Conservation (phyloP, 1,140 invertebrate species). For the Atta colombica region DNA sequence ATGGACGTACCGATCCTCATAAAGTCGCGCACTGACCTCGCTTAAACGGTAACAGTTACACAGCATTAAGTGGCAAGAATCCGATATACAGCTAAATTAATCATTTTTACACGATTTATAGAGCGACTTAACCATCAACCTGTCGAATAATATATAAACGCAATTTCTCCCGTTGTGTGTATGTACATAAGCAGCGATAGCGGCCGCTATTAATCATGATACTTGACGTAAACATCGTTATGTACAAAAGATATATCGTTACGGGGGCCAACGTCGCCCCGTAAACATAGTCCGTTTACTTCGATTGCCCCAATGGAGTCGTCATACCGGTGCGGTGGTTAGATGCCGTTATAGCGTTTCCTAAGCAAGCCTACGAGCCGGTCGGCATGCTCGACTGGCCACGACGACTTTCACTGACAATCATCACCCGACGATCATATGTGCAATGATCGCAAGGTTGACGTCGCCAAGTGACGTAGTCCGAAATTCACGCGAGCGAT, state of each 20-base stretch:
- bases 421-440: conserved; percentile 3
- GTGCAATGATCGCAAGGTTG: not conserved
- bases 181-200: conserved; percentile 69
- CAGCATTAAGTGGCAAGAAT: conserved; percentile 67
- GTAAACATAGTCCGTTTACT: conserved; percentile 46
- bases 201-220: conserved; percentile 35
- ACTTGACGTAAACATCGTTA: conserved; percentile 66
- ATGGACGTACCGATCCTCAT: conserved; percentile 13
- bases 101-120: conserved; percentile 79
- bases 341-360: conserved; percentile 71
- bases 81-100: conserved; percentile 81
- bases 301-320: conserved; percentile 36
- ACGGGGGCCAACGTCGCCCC: conserved; percentile 63
- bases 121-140: conserved; percentile 76
- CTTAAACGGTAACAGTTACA: conserved; percentile 74
- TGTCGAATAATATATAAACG: conserved; percentile 80
- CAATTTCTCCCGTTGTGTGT: conserved; percentile 68
- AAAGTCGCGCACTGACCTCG: conserved; percentile 44
- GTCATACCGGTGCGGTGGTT: conserved; percentile 24
- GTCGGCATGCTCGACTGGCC: conserved; percentile 27
- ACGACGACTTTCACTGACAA: conserved; percentile 36
- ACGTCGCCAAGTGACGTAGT: conserved; percentile 29
- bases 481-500: conserved; percentile 28
- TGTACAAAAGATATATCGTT: conserved; percentile 75
- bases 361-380: conserved; percentile 61